Base-by-base conservation (phyloP, 2,113 vertebrate species). In the Microcebus ravelobensis region DNA sequence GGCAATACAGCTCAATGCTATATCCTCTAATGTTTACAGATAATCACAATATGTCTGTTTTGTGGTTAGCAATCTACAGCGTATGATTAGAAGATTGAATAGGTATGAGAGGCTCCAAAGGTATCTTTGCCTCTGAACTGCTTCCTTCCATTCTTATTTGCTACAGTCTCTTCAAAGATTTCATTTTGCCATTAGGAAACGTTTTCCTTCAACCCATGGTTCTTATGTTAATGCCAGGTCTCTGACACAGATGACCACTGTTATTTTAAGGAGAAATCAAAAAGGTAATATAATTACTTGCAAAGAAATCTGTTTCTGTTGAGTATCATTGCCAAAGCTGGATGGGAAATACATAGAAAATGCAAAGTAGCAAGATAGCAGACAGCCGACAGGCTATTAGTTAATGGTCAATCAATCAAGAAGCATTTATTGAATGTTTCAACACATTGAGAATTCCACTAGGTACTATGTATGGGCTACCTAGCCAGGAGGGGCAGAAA, bases 1-100 rank as follows among this genome's bases (percentile, higher is more conserved):
- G 96, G 92, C 91, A 59, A 85, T 93, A 59, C 91, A 96, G 86
- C 93, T 94, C 83, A 8, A 48, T 93, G 95, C 81, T 94, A 50
- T 70, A 97, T 95, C 91, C 80, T 96, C 92, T 96, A 67, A 82
- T 97, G 97, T 98, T 98, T 98, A 96, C 67, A 82, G 97, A 97
- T 98, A 97, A 98, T 97, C 98, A 98, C 98, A 98, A 96, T 96
- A 98, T 98, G 98, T 96, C 97, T 97, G 94, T 97, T 97, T 97
- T 96, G 76, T 93, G 90, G 92, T 73, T 85, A 94, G 34, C 67
- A 68, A 87, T 80, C 93, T 63, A 93, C 84, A 73, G 70, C 20
- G 13, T 91, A 63, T n/a, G 48, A 80, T 59, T 67, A 50, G 83
- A 90, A 95, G 73, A 85, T 1, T 57, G 71, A 79, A 55, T 87